phyloP scores from a whole-genome alignment of 2,888 invertebrate species.

The Mesopsocus fuscifrons region DNA sequence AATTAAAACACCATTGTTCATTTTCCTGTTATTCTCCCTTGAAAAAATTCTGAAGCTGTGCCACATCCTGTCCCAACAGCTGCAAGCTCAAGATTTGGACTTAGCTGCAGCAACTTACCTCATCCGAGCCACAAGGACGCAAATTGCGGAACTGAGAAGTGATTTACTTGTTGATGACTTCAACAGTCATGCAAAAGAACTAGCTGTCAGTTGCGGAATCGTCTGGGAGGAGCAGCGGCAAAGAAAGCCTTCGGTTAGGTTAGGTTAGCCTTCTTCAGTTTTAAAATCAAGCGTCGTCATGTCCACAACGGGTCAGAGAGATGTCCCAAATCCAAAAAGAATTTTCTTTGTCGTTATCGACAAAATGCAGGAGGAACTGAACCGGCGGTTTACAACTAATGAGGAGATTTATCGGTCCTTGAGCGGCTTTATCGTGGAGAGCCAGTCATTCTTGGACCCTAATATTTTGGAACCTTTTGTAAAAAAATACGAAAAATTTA shows the following conservation, averaged over 20 bases:
- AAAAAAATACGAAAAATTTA: background rate
- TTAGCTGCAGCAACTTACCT: background rate
- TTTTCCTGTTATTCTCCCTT: background rate
- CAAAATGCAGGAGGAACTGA: background rate
- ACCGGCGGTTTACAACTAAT: background rate
- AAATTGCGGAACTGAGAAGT: background rate
- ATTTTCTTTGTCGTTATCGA: background rate
- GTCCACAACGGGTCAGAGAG: background rate
- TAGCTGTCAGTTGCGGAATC: no score
- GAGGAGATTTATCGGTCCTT: background rate
- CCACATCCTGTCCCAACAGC: background rate
- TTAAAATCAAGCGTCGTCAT: no score
- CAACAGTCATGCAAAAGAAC: no score
- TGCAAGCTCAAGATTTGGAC: background rate
- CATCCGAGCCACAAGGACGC: background rate
- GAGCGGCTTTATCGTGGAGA: background rate
- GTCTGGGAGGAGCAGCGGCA: no score
- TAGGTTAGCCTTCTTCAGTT: no score
- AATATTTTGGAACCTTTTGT: conserved; percentile 1
- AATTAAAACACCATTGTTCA: background rate
- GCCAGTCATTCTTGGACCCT: background rate
- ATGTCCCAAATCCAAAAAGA: background rate
- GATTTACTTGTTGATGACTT: background rate
- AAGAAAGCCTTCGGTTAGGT: no score
- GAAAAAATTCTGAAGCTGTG: background rate